These are phyloP conservation scores for Colletes gigas DNA, from an alignment of 1,140 invertebrate species.

Conservation along the genomic window DNA sequence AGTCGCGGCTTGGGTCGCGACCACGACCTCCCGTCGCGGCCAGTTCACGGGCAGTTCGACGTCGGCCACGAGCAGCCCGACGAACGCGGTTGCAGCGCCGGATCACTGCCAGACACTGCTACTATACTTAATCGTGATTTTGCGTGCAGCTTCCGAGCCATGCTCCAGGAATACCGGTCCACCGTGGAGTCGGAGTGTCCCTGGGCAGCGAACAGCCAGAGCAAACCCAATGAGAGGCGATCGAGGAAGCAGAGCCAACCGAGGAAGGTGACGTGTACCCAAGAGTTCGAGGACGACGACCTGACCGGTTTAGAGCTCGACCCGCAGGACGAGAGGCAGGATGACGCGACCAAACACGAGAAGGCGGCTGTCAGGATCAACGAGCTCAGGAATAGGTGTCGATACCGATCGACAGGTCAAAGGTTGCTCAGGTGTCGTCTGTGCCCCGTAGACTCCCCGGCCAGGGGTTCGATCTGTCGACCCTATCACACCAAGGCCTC, in stretches of 20 bases:
- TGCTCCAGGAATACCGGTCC: background rate
- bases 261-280: constrained; percentile 69
- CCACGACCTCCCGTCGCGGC: too few species aligned
- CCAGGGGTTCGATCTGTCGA: constrained; percentile 45
- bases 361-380: background rate
- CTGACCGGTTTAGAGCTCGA: background rate
- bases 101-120: background rate
- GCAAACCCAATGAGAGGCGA: constrained; percentile 55
- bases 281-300: constrained; percentile 26
- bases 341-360: background rate
- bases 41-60: constrained; percentile 1
- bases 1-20: background rate
- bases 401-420: too few species aligned
- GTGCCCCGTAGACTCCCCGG: constrained; percentile 56
- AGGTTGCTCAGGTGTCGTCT: constrained; percentile 57
- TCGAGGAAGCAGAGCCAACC: constrained; percentile 79
- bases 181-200: background rate
- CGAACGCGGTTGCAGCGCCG: background rate
- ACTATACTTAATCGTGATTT: constrained; percentile 55
- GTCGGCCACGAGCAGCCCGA: background rate
- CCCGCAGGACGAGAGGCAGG: background rate
- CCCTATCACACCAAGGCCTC: constrained; percentile 80
- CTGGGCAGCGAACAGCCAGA: background rate
- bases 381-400: constrained; percentile 24
- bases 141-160: constrained; percentile 29